phyloP scores from a whole-genome alignment of 2,113 vertebrate genomes.

The Dermatemys mawii region DNA sequence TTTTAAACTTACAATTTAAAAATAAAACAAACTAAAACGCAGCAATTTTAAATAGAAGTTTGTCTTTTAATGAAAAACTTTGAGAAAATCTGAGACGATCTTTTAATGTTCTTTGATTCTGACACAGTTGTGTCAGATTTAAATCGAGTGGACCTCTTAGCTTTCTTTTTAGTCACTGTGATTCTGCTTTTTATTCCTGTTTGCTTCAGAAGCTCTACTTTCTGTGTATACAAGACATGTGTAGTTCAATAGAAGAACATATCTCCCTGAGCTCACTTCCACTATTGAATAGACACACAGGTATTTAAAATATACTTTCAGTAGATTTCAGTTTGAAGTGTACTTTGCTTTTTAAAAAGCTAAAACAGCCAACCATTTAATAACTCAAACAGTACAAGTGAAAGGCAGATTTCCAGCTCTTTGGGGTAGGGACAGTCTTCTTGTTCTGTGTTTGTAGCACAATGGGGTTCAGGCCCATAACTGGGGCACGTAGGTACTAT shows the following conservation, averaged over 20 bases:
- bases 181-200: background rate
- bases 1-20: background rate
- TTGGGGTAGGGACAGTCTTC: background rate
- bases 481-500: background rate
- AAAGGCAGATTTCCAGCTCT: background rate
- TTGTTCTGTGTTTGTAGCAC: background rate
- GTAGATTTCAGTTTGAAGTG: background rate
- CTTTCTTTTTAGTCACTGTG: background rate
- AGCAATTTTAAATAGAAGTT: background rate
- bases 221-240: background rate
- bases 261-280: background rate
- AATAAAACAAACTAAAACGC: background rate
- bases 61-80: background rate
- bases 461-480: background rate
- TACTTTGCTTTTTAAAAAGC: background rate
- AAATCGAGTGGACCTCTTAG: background rate
- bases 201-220: background rate
- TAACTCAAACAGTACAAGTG: rapidly evolving
- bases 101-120: background rate
- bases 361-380: rapidly evolving
- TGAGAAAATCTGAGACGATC: background rate
- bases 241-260: background rate
- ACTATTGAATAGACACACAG: background rate
- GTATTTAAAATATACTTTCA: background rate
- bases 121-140: background rate